These are phyloP conservation scores for Peribatodes rhomboidaria DNA, from an alignment of 2,888 invertebrate species.

Conservation along the genomic window DNA sequence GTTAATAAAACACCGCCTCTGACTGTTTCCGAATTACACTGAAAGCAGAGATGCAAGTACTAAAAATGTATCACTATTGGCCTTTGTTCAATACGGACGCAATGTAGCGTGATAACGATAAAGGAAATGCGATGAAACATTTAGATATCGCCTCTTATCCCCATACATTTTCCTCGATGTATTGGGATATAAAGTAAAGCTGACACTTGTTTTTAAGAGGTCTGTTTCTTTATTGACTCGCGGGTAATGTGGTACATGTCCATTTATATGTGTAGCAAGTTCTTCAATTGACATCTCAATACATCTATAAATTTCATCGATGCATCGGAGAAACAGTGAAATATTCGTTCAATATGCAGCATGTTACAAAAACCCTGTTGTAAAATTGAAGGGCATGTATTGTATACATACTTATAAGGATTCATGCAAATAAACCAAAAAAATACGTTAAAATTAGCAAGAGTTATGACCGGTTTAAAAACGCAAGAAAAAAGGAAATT, in stretches of 20 bases:
- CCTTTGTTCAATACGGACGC: slow-evolving; percentile 30
- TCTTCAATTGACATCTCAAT: too few relatives aligned
- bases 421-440: too few relatives aligned
- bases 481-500: too few relatives aligned
- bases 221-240: neutral
- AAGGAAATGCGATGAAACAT: slow-evolving; percentile 39
- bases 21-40: neutral
- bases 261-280: neutral
- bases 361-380: too few relatives aligned
- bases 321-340: too few relatives aligned
- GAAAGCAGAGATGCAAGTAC: neutral
- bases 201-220: neutral
- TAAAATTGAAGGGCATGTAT: too few relatives aligned
- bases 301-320: too few relatives aligned
- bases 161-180: slow-evolving; percentile 21
- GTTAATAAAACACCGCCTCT: neutral
- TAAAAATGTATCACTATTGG: slow-evolving; percentile 22
- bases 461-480: too few relatives aligned
- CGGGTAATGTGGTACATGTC: neutral
- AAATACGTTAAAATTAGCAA: too few relatives aligned
- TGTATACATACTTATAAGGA: too few relatives aligned
- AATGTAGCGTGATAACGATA: slow-evolving; percentile 35
- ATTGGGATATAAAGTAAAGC: slow-evolving; percentile 10
- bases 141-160: slow-evolving; percentile 31
- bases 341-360: too few relatives aligned